These are phyloP conservation scores for Miichthys miiuy DNA, from an alignment of 2,797 vertebrate genomes.

Conservation along the genomic window DNA sequence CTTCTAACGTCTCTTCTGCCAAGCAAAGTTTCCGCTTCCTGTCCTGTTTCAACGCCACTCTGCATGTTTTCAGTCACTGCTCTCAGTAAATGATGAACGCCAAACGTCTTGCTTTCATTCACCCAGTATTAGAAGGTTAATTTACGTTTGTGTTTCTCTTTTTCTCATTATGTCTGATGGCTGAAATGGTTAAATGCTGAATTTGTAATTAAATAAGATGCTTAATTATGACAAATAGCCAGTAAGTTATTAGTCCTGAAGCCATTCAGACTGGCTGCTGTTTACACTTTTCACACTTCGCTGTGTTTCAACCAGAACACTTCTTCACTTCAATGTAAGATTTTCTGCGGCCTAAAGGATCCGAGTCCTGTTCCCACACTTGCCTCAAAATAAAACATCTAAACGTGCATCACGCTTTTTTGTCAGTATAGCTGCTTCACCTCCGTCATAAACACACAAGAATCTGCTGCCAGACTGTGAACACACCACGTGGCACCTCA, in stretches of 20 bases:
- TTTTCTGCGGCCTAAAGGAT: background rate
- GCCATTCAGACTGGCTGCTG: background rate
- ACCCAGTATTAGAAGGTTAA: too few relatives aligned
- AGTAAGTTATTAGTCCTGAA: too few relatives aligned
- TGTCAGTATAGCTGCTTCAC: background rate
- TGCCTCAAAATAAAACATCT: background rate
- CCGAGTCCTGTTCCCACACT: background rate
- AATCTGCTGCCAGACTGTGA: slow-evolving; percentile 6
- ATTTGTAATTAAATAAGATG: background rate
- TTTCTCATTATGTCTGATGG: background rate
- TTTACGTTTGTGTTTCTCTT: background rate
- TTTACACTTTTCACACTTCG: background rate
- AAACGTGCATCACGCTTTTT: background rate
- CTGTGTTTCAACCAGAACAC: background rate
- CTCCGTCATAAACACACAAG: slow-evolving; percentile 5
- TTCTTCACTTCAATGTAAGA: background rate
- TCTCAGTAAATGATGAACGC: slow-evolving; percentile 1
- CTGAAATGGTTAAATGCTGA: background rate
- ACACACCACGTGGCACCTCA: background rate
- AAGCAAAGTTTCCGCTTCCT: background rate
- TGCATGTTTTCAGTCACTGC: background rate
- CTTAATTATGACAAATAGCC: background rate
- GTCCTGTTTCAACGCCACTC: background rate
- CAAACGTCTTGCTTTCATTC: background rate
- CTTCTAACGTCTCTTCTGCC: background rate